Base-by-base conservation (phyloP, 2,888 invertebrate genomes). In the Diloba caeruleocephala region DNA sequence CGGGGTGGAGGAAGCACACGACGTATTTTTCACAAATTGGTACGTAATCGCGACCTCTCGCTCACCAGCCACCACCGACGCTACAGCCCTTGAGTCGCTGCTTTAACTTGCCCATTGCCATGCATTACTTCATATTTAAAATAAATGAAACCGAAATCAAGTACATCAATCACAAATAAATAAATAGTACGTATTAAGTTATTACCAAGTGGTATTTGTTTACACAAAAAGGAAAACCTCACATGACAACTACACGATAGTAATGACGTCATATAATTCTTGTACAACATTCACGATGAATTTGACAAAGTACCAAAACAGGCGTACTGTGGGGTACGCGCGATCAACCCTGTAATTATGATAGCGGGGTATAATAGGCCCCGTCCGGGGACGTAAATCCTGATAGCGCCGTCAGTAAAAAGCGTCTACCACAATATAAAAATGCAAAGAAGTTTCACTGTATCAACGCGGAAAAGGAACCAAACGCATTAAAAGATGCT, bases 311-410 rank as follows among this genome's bases (percentile, higher is more conserved):
- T 51, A 48, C 26, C 43, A 31, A 44, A 31, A 66, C 55, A 66
- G 67, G 57, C 64, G 55, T 67, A 55, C 41, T 23, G 53, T 36
- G 57, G 55, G 58, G 50, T 49, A 50, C 49, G 61, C 36, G 61
- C 71, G 63, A 71, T 76, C 70, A 68, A 56, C 64, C 71, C 54
- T 62, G 65, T 74, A 70, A 76, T 76, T 76, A 74, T 66, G 56
- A 61, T 58, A 68, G 70, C 65, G 37, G 59, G 50, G 53, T 49
- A 62, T 69, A 71, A 71, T 72, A 65, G 72, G 58, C 52, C 64
- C 49, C 64, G 54, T 49, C 57, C 58, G 56, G 58, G 34, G 31
- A 63, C 51, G 63, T 55, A 58, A 60, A 60, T 51, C 55, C 59
- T 51, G 55, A 58, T 53, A 63, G 63, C 60, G 58, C 74, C 66